These are phyloP conservation scores for Clarias fuscus DNA, from an alignment of 2,797 vertebrate genomes.

Conservation along the genomic window DNA sequence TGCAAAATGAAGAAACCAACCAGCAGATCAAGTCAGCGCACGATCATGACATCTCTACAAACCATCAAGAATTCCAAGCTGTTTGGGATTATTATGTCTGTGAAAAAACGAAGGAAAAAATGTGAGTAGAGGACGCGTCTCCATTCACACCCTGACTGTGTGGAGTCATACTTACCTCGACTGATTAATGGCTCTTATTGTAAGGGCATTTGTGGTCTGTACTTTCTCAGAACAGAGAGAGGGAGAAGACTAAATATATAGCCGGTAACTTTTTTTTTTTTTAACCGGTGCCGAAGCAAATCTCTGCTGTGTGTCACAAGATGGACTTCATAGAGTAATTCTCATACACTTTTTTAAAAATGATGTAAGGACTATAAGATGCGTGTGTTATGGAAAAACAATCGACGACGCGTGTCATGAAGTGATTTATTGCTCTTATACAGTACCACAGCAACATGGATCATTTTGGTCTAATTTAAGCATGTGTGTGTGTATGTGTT, in stretches of 20 bases:
- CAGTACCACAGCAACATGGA: neutral
- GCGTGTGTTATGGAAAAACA: neutral
- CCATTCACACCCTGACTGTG: slow-evolving; percentile 31
- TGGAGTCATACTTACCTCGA: slow-evolving; percentile 16
- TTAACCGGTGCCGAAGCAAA: neutral
- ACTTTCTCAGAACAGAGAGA: neutral
- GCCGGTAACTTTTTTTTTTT: neutral
- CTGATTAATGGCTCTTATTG: slow-evolving; percentile 32
- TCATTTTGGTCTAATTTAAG: neutral
- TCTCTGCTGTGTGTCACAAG: slow-evolving; percentile 18
- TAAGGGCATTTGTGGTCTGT: slow-evolving; percentile 12
- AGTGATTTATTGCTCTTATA: neutral
- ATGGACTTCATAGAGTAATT: neutral
- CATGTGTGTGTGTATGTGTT: neutral
- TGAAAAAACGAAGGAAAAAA: neutral
- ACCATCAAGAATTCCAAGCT: too few relatives aligned
- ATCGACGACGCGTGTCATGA: neutral
- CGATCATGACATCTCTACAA: too few relatives aligned
- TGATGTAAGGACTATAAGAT: neutral
- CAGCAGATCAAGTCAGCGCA: neutral
- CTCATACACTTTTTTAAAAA: neutral
- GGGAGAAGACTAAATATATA: slow-evolving; percentile 2
- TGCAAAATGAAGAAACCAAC: neutral
- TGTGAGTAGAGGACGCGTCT: neutral
- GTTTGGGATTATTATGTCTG: neutral